Evolutionary conservation across 2,888 invertebrate species (phyloP).

Genomic region (Stenichneumon culpator): DNA sequence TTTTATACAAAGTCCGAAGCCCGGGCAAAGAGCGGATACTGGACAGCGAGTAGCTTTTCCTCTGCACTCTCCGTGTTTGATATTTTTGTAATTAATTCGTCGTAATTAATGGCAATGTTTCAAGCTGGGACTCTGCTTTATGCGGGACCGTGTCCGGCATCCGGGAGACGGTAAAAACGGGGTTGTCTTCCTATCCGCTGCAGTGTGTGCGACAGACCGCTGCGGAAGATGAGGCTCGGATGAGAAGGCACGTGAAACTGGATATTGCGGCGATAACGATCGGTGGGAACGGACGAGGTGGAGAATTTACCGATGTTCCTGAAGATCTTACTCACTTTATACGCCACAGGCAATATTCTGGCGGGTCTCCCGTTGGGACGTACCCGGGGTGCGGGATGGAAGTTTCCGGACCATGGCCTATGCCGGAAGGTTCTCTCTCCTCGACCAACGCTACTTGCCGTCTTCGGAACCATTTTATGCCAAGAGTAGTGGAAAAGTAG

Average conservation of each 20-base stretch:
- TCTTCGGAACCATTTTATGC: conserved; percentile 30
- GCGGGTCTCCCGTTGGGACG: conserved; percentile 29
- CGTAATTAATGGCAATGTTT: neutral
- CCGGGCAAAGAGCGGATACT: neutral
- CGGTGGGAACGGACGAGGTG: neutral
- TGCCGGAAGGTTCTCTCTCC: conserved; percentile 18
- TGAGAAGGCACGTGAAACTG: neutral
- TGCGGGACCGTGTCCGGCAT: neutral
- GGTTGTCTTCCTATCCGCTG: neutral
- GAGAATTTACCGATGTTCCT: conserved; percentile 26
- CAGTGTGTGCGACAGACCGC: neutral
- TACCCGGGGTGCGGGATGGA: conserved; percentile 18
- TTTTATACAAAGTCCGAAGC: neutral
- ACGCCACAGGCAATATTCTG: neutral
- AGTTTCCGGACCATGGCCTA: conserved; percentile 56
- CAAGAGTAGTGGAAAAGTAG: too few relatives aligned
- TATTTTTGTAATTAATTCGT: conserved; percentile 1
- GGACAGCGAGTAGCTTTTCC: neutral
- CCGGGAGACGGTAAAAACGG: neutral
- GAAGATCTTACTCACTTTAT: conserved; percentile 10
- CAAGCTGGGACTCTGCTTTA: neutral
- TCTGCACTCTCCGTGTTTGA: neutral
- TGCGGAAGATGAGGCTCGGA: conserved; percentile 11
- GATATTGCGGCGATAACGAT: conserved; percentile 22
- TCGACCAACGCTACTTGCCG: conserved; percentile 15